Evolutionary conservation across 2,797 vertebrate species (phyloP).

Genomic region (Lacerta bilineata): DNA sequence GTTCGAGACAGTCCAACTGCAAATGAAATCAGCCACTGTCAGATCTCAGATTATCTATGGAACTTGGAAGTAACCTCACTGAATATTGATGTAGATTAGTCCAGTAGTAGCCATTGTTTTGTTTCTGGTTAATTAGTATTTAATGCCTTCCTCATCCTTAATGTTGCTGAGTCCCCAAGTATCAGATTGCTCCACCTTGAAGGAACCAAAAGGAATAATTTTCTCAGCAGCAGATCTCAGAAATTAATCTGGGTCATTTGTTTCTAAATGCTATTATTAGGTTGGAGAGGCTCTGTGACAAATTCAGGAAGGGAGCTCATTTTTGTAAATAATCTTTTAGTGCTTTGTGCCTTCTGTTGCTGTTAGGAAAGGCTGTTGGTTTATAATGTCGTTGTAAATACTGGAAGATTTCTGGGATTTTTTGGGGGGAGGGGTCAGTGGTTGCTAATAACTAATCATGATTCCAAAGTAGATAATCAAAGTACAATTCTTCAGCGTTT

Average conservation of each 20-base stretch:
- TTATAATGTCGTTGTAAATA: not conserved
- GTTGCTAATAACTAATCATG: not conserved
- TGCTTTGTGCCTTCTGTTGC: not conserved
- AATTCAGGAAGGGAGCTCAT: not conserved
- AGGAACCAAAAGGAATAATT: not conserved
- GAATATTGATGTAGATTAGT: not conserved
- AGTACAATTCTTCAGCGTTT: not conserved
- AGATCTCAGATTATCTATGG: not conserved
- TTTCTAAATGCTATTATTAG: constrained; percentile 34
- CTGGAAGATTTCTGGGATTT: not conserved
- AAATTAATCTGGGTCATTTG: constrained; percentile 22
- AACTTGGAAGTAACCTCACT: not conserved
- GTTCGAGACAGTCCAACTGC: not conserved
- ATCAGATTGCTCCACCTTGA: not conserved
- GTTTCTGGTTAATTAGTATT: not conserved
- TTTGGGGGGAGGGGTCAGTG: constrained; percentile 11
- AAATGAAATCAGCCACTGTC: not conserved
- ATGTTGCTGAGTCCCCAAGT: not conserved
- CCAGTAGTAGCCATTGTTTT: no score
- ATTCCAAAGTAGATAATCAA: not conserved
- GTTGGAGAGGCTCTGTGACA: constrained; percentile 6
- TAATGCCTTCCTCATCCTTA: not conserved
- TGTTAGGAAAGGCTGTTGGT: not conserved
- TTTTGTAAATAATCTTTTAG: constrained; percentile 31
- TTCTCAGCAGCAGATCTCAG: not conserved